Base-by-base conservation (phyloP, 2,888 invertebrate genomes). In the Cryptophagus acutangulus region DNA sequence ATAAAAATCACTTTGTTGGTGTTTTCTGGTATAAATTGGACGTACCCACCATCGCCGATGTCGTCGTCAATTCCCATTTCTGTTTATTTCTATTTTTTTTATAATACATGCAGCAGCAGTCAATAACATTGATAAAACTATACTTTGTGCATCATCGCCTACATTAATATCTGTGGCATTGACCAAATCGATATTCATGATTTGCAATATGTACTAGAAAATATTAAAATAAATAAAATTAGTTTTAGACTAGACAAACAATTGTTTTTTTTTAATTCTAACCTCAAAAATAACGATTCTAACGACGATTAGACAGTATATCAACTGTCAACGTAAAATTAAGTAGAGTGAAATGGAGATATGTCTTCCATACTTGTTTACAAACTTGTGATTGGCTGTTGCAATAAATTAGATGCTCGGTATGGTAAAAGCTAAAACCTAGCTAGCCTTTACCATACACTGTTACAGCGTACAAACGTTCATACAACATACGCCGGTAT, bases 1-100 rank as follows among this genome's bases (percentile, higher is more conserved):
- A 14, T 40, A 8, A 17, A 26, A 40, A 15, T 17, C 41, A 8
- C 41, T 36, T 24, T 40, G 29, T 15, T n/a, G 6, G 6, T 24
- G 33, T 28, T 33, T 34, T 20, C 31, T 38, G 12, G 15, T 3
- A 36, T 26, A 36, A 8, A 25, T 36, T 15, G 24, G 14, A 14
- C 15, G 9, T 5, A 14, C 14, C 36, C 36, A 36, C 5, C 20
- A 35, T 6, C 35, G 12, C 13, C 6, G 9, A 20, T 9, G 20
- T 20, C 9, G 20, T 20, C 20, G 20, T 20, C 9, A 20, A 20
- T 20, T 8, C 9, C 9, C 9, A 9, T 20, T 20, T 20, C 6
- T 20, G 9, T 6, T 20, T 20, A 20, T 20, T 26, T 35, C 12
- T 12, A 16, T 36, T 26, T 36, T 17, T 26, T 36, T 36, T 36